phyloP scores from a whole-genome alignment of 2,113 vertebrate genomes.

The Anolis sagrei region DNA sequence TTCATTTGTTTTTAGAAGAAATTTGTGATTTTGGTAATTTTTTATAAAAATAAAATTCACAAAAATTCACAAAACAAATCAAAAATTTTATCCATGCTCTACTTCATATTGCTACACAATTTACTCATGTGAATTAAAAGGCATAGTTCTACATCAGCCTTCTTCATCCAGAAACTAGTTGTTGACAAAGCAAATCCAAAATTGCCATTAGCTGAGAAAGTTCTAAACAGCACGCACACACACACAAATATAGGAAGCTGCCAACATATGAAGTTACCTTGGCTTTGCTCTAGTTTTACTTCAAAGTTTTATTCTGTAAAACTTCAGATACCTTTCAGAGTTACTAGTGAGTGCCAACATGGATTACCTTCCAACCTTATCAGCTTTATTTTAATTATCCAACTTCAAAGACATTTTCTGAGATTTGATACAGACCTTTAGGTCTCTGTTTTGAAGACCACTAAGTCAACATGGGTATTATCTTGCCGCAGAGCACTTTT shows the following conservation, averaged over 20 bases:
- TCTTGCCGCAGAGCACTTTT: constrained; percentile 26
- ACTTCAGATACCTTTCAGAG: not conserved
- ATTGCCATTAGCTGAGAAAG: not conserved
- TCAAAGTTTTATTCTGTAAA: not conserved
- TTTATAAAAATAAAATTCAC: no score
- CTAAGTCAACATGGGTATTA: constrained; percentile 31
- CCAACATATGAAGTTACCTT: not conserved
- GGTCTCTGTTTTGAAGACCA: constrained; percentile 24
- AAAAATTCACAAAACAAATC: not conserved
- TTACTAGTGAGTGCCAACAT: constrained; percentile 10
- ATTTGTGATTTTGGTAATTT: not conserved
- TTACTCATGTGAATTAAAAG: not conserved
- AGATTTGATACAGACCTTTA: not conserved
- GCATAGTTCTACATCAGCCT: not conserved
- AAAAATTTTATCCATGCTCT: not conserved
- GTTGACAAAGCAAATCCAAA: not conserved
- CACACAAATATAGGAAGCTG: not conserved
- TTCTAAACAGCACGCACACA: not conserved
- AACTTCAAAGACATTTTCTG: constrained; percentile 33
- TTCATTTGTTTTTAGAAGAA: not conserved
- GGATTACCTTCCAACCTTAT: constrained; percentile 15
- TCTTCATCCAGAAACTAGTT: not conserved
- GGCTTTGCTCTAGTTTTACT: not conserved
- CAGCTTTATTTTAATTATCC: constrained; percentile 35
- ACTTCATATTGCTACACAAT: not conserved